Base-by-base conservation (phyloP, 2,888 invertebrate genomes). In the Apamea crenata region DNA sequence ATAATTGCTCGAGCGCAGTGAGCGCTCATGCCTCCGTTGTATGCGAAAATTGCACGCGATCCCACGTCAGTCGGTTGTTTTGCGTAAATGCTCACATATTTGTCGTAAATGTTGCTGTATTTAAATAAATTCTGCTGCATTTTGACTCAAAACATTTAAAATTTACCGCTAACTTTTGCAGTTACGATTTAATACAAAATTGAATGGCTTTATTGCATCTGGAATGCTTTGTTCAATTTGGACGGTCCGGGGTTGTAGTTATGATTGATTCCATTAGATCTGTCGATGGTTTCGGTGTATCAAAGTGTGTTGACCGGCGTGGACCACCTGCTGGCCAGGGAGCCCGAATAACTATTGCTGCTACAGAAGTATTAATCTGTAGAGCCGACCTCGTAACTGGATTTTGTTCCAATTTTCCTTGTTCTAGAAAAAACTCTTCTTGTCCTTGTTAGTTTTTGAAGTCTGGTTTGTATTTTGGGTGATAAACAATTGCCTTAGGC, bases 1-100 rank as follows among this genome's bases (percentile, higher is more conserved):
- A 96, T 97, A 97, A 97, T 97, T 96, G 96, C 93, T 92, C 92
- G 93, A 92, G 93, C 91, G 93, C 94, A 92, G 94, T 94, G 96
- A 93, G 94, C 93, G 93, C 94, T 92, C 95, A 94, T 95, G 94
- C 94, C 94, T 92, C 92, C 91, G 94, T 93, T 93, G 95, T 95
- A 94, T 94, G 93, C 90, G 93, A 94, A 95, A 95, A 95, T 95
- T 94, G 96, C 96, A 96, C 96, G 96, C 96, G 94, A 96, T 95
- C 93, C 91, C 93, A 92, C 90, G 92, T 91, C 93, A 88, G 83
- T 83, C 87, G 92, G 92, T 92, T 93, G 94, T 94, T 94, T 94
- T 94, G 94, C 92, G 94, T 95, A 96, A 96, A 96, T 96, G 96
- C 96, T 96, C 95, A 96, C 95, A 95, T 96, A 96, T 96, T 96